Conservation (phyloP, 1,140 invertebrate genomes). For the Drosophila micromelanica region DNA sequence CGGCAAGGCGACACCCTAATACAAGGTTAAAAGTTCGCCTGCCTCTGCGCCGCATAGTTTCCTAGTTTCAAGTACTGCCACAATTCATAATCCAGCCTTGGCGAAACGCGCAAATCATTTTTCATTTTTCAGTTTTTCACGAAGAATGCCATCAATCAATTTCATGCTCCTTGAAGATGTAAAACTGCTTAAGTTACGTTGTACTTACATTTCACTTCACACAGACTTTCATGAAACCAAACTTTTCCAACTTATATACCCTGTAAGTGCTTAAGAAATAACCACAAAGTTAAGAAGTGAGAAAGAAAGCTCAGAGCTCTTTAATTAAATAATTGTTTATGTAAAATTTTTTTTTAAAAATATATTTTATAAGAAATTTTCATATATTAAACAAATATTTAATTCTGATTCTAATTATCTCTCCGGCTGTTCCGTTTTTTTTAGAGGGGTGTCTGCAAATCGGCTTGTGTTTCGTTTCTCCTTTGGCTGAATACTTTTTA, state of each 20-base stretch:
- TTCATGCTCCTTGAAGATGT: conserved; percentile 80
- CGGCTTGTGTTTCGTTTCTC: conserved; percentile 3
- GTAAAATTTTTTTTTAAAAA: too few relatives aligned
- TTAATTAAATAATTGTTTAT: too few relatives aligned
- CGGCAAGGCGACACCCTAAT: conserved; percentile 1
- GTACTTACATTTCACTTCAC: conserved; percentile 79
- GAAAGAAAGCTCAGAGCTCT: too few relatives aligned
- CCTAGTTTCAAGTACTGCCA: conserved; percentile 30
- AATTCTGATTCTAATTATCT: background rate
- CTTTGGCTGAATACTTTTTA: background rate
- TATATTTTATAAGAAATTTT: too few relatives aligned
- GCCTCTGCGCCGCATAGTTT: conserved; percentile 17
- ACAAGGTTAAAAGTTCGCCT: conserved; percentile 56
- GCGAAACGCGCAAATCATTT: conserved; percentile 59
- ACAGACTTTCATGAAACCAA: conserved; percentile 37
- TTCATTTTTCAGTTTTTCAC: conserved; percentile 59
- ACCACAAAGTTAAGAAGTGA: too few relatives aligned
- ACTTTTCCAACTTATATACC: conserved; percentile 23
- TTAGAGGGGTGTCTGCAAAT: background rate
- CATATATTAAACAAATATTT: too few relatives aligned
- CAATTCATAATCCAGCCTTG: conserved; percentile 63
- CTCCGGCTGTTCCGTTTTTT: background rate
- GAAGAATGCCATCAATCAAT: conserved; percentile 73
- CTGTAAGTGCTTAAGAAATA: too few relatives aligned
- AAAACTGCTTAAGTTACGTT: conserved; percentile 81